These are phyloP conservation scores for Sminthurides aquaticus DNA, from an alignment of 2,888 invertebrate species.

Conservation along the genomic window DNA sequence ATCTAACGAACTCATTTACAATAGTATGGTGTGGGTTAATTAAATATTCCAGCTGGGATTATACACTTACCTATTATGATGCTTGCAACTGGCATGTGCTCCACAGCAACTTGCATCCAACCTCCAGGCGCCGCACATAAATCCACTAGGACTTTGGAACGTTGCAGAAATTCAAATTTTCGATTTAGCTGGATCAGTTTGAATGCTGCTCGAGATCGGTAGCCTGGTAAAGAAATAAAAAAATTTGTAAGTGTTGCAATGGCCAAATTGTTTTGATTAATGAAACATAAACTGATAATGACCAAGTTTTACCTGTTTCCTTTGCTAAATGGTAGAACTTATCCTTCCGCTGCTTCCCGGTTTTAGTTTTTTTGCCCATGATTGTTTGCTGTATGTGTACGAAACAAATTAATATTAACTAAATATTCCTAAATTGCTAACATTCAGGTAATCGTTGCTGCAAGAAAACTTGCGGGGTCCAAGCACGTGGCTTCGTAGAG, in stretches of 20 bases:
- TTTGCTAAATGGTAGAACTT: slow-evolving; percentile 98
- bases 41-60: too few relatives aligned
- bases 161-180: slow-evolving; percentile 93
- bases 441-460: neutral
- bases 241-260: neutral
- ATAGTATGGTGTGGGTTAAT: slow-evolving; percentile 1
- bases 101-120: slow-evolving; percentile 97
- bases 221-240: slow-evolving; percentile 57
- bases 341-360: slow-evolving; percentile 96
- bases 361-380: slow-evolving; percentile 92
- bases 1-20: too few relatives aligned
- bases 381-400: slow-evolving; percentile 20
- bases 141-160: slow-evolving; percentile 92
- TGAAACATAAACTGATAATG: neutral
- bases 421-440: neutral
- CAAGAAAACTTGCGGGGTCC: neutral
- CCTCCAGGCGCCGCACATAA: slow-evolving; percentile 98
- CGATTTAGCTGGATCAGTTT: slow-evolving; percentile 96
- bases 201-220: slow-evolving; percentile 95
- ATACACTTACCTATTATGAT: slow-evolving; percentile 73
- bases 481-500: too few relatives aligned
- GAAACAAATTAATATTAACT: neutral
- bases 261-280: neutral
- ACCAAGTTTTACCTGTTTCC: slow-evolving; percentile 70
- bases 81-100: slow-evolving; percentile 95